Evolutionary conservation across 2,113 vertebrate species (phyloP).

Genomic region (Thalassarche chlororhynchos): DNA sequence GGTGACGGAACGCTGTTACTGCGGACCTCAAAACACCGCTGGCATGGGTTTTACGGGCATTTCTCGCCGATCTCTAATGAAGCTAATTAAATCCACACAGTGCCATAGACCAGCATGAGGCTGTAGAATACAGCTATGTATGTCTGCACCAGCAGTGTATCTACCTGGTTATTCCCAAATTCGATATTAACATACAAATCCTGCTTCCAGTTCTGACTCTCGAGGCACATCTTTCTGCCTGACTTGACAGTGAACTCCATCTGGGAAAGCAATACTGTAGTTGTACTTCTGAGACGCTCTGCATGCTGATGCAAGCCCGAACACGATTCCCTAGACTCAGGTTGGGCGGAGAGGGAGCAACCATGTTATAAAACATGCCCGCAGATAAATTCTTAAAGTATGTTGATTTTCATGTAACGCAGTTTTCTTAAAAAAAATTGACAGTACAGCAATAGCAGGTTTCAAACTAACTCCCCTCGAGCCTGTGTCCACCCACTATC

Average conservation of each 20-base stretch:
- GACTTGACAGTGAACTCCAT: not conserved
- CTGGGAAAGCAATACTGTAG: not conserved
- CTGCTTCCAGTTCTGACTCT: not conserved
- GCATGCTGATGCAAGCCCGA: not conserved
- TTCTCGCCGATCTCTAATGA: not conserved
- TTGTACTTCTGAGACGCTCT: not conserved
- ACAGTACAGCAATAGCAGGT: not conserved
- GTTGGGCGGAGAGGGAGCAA: not conserved
- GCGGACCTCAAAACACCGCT: not conserved
- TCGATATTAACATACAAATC: not conserved
- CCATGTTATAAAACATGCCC: not conserved
- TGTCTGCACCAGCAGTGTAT: not conserved
- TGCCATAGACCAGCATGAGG: not conserved
- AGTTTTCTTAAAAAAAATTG: not conserved
- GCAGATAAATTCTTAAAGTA: not conserved
- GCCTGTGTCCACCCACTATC: too few species aligned
- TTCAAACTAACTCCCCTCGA: not conserved
- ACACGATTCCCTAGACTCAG: not conserved
- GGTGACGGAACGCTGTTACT: not conserved
- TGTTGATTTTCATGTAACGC: not conserved
- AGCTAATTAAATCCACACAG: not conserved
- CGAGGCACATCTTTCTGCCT: not conserved
- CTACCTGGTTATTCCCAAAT: not conserved
- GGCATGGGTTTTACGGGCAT: not conserved
- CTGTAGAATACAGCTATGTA: not conserved